Evolutionary conservation across 2,113 vertebrate genomes (phyloP).

Genomic region (Craseonycteris thonglongyai): DNA sequence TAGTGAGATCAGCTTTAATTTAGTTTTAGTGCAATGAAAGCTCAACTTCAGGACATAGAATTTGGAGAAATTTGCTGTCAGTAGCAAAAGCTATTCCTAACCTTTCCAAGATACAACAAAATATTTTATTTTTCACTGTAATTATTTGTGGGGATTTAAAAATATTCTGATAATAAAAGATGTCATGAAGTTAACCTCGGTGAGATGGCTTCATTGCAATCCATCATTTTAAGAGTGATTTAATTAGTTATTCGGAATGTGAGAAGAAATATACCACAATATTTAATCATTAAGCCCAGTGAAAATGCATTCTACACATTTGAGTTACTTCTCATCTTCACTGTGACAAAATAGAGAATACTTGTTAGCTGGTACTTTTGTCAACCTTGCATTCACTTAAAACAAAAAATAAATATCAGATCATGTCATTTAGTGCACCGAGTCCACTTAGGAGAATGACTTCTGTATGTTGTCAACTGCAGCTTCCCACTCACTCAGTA

Average conservation of each 20-base stretch:
- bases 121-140: conserved; percentile 56
- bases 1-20: conserved; percentile 77
- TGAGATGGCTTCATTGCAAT: conserved; percentile 7
- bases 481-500: background rate
- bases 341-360: background rate
- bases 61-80: conserved; percentile 58
- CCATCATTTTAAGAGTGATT: conserved; percentile 41
- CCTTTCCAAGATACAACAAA: conserved; percentile 46
- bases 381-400: background rate
- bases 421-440: background rate
- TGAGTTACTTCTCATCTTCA: conserved; percentile 20
- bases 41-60: conserved; percentile 25
- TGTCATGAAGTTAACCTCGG: conserved; percentile 58
- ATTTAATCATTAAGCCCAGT: conserved; percentile 20
- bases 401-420: background rate
- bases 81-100: conserved; percentile 24
- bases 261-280: background rate
- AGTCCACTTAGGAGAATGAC: background rate
- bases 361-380: background rate
- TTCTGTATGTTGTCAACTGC: background rate
- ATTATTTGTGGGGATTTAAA: conserved; percentile 73
- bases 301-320: background rate
- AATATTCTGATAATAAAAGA: conserved; percentile 56
- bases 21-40: conserved; percentile 70
- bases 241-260: conserved; percentile 43